A percentile compares a stretch with the other conserved stretches of the same genome.
Evolutionary conservation across 1,140 invertebrate genomes (phyloP).

Genomic region (Philotrypesis tridentata): DNA sequence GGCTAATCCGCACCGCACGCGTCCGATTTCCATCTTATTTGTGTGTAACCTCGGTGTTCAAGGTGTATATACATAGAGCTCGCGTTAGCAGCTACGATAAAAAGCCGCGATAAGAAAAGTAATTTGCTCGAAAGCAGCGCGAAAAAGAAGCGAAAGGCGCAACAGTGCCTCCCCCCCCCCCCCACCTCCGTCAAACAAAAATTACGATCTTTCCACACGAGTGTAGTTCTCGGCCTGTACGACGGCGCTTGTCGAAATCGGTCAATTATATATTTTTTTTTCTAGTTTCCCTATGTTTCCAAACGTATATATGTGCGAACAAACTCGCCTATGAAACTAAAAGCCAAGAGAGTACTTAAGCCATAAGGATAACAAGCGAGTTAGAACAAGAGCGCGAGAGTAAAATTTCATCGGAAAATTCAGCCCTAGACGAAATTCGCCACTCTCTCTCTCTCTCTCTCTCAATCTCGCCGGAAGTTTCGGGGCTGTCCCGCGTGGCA

Average conservation of each 20-base stretch:
- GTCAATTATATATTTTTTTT: too few species aligned
- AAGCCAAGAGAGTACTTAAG: too few species aligned
- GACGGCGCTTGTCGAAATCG: too few species aligned
- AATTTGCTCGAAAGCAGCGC: constrained; percentile 9
- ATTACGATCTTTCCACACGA: background rate
- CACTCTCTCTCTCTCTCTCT: background rate
- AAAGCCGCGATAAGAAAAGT: constrained; percentile 36
- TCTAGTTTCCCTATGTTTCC: too few species aligned
- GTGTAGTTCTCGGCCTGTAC: too few species aligned
- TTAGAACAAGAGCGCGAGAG: background rate
- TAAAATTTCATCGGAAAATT: background rate
- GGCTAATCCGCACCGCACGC: background rate
- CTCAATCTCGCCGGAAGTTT: too few species aligned
- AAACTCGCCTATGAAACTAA: too few species aligned
- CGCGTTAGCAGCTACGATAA: background rate
- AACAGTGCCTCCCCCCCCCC: background rate
- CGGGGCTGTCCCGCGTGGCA: background rate
- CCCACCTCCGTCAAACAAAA: background rate
- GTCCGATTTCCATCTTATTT: constrained; percentile 12
- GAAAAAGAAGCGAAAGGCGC: background rate
- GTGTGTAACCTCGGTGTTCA: background rate
- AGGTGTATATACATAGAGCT: too few species aligned
- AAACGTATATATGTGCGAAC: too few species aligned
- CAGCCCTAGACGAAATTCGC: background rate
- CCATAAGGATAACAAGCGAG: background rate